Base-by-base conservation (phyloP, 2,113 vertebrate species). In the Malurus elegans region DNA sequence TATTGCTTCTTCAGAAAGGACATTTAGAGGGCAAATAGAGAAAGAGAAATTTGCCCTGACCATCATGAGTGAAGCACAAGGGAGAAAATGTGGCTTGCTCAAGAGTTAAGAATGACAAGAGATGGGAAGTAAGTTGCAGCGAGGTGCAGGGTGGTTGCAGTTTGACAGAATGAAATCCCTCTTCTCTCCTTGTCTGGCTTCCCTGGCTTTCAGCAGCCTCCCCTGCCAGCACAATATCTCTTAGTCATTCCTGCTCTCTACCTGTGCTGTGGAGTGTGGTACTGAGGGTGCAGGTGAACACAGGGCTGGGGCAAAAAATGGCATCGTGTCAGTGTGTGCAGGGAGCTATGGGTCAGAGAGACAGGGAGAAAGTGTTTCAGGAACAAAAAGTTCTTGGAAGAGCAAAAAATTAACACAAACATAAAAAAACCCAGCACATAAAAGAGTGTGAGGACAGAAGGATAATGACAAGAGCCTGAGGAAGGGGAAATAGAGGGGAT, bases 281-380 rank as follows among this genome's bases (percentile, higher is more conserved):
- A 42, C 18, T 0, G 2, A 51, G 18, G 11, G 4, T 18, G 10
- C 3, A 14, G 48, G 45, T 60, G 32, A 44, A 48, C 12, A 13
- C 1, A 26, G 18, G 12, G 9, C 36, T 32, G 9, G 14, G 17
- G 3, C 12, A 36, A 75, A 66, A 81, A 73, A 14, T 9, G 4
- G 40, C 47, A 34, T 2, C 0, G 0, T 51, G 18, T 32, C 57
- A 42, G 5, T 48, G 31, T 54, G 11, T 76, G 40, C 31, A 54
- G n/a, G 18, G 56, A 13, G 24, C 26, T 67, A 3, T 6, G 25
- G 32, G 16, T 14, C 40, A 79, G 53, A 79, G 44, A 73, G 45
- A 64, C 0, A 18, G 4, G 4, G 25, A 6, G 9, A 61, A 80
- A 45, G 23, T 36, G 26, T 67, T 9, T 61, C n/a, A 73, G 42